Evolutionary conservation across 2,797 vertebrate species (phyloP).

Genomic region (Dendrocincla fuliginosa): DNA sequence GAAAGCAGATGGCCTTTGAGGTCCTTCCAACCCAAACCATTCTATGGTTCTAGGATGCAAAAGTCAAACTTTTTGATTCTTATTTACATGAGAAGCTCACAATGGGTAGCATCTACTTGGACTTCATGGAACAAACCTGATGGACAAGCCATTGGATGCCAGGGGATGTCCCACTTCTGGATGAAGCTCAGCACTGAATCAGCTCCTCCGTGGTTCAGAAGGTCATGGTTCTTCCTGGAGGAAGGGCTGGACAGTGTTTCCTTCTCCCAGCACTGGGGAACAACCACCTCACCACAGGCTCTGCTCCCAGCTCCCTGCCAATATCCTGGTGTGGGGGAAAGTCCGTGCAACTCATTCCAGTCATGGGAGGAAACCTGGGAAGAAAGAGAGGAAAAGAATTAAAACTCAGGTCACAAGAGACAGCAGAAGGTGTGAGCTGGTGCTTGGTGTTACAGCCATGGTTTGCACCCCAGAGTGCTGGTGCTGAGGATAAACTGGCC

Average conservation of each 20-base stretch:
- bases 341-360: not conserved
- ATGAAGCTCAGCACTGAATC: not conserved
- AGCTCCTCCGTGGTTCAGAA: not conserved
- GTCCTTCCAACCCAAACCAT: not conserved
- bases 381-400: not conserved
- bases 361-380: not conserved
- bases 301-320: not conserved
- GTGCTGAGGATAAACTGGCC: not conserved
- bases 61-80: not conserved
- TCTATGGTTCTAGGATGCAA: not conserved
- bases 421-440: rapidly evolving
- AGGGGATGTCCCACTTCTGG: not conserved
- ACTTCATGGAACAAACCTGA: not conserved
- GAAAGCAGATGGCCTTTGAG: not conserved
- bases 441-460: not conserved
- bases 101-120: not conserved
- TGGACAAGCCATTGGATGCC: not conserved
- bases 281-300: not conserved
- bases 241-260: not conserved
- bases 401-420: not conserved
- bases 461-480: not conserved
- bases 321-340: too few species aligned
- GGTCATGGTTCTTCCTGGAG: not conserved
- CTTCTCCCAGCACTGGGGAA: not conserved
- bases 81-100: not conserved